Base-by-base conservation (phyloP, 2,797 vertebrate species). In the Tachyglossus aculeatus region DNA sequence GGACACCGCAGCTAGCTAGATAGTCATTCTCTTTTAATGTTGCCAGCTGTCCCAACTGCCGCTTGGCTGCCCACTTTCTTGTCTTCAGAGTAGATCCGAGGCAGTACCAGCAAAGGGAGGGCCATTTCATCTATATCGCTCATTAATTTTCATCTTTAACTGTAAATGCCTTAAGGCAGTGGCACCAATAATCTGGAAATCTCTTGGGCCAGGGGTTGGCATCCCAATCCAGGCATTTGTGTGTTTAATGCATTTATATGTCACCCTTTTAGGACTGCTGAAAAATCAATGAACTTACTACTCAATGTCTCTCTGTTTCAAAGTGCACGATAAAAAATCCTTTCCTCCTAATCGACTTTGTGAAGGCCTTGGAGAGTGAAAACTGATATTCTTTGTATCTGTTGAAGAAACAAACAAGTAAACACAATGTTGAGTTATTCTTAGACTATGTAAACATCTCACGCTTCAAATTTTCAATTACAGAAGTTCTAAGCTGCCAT, bases 61-160 rank as follows among this genome's bases (percentile, higher is more conserved):
- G 9, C 9, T 15, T 37, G 36, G 9, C 36, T 37, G 36, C 36
- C 9, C 19, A 37, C 21, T 63, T 18, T 16, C 6, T 69, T 25
- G 52, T 9, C 50, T 65, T 48, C 31, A 36, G 25, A 33, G 3
- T 45, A 0, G 0, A 27, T 6, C 56, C 43, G 27, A 53, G 67
- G 21, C 57, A 60, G 37, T 2, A 0, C 44, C 34, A 18, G 5
- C 39, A 24, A 3, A 7, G n/a, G n/a, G 38, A 37, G 50, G 39
- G 5, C 55, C 44, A 18, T 33, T 48, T 71, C 74, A 53, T 67
- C 0, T 0, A 22, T 58, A 31, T 38, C 60, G 52, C 54, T 77
- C 44, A 38, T 60, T 63, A n/a, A 64, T 48, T 79, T 53, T 77
- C 53, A 60, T 81, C 56, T 79, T n/a, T 32, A 55, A 36, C 53